Evolutionary conservation across 2,888 invertebrate species (phyloP), one percentile per base, ranked within the genome.

Genomic region (Caenorhabditis virilis): DNA sequence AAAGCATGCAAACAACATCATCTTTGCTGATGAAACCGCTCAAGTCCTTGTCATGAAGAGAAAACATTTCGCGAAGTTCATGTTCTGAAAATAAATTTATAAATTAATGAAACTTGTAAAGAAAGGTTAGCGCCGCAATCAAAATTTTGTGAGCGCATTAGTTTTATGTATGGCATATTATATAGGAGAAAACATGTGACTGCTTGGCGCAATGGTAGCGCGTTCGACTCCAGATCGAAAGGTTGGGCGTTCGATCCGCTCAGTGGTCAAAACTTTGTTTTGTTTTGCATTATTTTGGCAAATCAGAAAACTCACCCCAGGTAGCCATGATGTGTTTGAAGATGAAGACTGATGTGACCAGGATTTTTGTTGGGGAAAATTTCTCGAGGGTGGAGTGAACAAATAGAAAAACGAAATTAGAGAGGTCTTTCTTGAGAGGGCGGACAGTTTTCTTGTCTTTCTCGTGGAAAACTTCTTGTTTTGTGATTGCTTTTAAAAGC

Each of bases 1-100:
- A 63, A 23, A 79, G 66, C 79, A 79, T 79, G 48, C 72, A 69
- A 47, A 79, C 52, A 35, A 79, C 66, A 57, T 79, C 79, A 52
- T 79, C 78, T 46, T 75, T 72, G 56, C 69, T 67, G 62, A 78
- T 76, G 52, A 69, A 75, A 15, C 78, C 78, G 51, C 68, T 67
- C 71, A 76, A 67, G 49, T 78, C 78, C 64, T 78, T 78, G 56
- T 77, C 77, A 50, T 76, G 74, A 2, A 65, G 57, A 27, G 62
- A 48, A 64, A 77, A 77, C 77, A 77, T 77, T 46, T 77, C 77
- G 33, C 74, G 72, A 20, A 77, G 68, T 36, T 70, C 70, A 53
- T 76, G 74, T 51, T 77, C 77, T 75, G 45, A 35, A 64, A 48
- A 11, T 26, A 13, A 23, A 13, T 11, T 42, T 42, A 25, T 42